Conservation (phyloP, 2,888 invertebrate genomes). For the Cordilura impudica region DNA sequence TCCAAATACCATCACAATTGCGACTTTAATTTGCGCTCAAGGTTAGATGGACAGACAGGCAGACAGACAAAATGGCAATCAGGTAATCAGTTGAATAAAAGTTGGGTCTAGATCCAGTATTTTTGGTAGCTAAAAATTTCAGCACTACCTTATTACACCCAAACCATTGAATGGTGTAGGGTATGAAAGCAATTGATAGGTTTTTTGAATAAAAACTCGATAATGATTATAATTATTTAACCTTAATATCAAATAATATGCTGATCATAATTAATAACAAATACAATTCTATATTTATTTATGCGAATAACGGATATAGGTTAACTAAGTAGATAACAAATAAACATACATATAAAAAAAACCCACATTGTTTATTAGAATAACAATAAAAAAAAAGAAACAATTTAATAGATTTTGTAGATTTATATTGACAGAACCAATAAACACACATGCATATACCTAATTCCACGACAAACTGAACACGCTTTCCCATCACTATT, state of each 20-base stretch:
- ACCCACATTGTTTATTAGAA: constrained; percentile 24
- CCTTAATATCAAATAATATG: neutral
- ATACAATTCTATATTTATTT: neutral
- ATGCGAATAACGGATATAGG: neutral
- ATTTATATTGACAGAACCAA: constrained; percentile 7
- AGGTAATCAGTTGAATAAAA: too few relatives aligned
- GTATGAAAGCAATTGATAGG: constrained; percentile 11
- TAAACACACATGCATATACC: neutral
- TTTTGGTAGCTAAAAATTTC: too few relatives aligned
- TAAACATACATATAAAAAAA: neutral
- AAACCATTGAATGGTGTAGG: too few relatives aligned
- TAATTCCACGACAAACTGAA: too few relatives aligned
- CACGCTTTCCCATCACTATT: too few relatives aligned
- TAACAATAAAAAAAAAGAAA: neutral
- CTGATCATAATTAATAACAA: neutral
- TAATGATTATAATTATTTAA: neutral
- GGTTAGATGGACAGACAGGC: too few relatives aligned
- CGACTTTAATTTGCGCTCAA: too few relatives aligned
- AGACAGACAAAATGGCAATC: too few relatives aligned
- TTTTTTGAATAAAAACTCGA: constrained; percentile 10
- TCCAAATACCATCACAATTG: too few relatives aligned
- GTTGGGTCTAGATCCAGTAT: too few relatives aligned
- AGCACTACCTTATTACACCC: too few relatives aligned
- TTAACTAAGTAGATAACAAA: neutral
- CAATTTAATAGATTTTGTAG: constrained; percentile 9